A percentile compares a stretch with the other conserved stretches of the same genome.
phyloP scores from a whole-genome alignment of 2,888 invertebrate genomes.

The Torymus auratus region DNA sequence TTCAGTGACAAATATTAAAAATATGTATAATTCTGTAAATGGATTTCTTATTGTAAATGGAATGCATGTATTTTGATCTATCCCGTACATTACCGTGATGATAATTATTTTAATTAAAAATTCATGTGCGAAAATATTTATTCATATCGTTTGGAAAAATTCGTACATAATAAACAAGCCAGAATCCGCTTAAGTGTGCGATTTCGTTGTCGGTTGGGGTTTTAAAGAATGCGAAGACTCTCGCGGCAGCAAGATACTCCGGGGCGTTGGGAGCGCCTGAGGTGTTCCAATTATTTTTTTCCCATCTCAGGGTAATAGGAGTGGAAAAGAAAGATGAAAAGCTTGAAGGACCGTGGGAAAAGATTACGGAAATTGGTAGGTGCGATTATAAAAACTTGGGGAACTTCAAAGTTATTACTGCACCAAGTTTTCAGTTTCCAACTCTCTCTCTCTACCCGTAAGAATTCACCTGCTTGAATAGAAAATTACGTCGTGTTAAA shows the following conservation, averaged over 20 bases:
- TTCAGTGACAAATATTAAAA: no score
- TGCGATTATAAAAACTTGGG: constrained; percentile 37
- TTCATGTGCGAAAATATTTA: no score
- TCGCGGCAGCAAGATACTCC: neutral
- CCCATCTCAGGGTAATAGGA: constrained; percentile 28
- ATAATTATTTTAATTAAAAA: no score
- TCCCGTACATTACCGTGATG: no score
- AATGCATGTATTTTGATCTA: no score
- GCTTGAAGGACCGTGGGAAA: constrained; percentile 39
- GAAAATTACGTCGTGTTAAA: constrained; percentile 41
- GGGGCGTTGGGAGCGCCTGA: constrained; percentile 2
- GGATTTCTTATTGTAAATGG: no score
- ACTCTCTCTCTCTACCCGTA: neutral
- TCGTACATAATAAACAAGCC: neutral
- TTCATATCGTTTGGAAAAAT: neutral
- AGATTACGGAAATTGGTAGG: constrained; percentile 46
- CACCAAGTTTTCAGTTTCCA: constrained; percentile 25
- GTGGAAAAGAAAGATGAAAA: constrained; percentile 31
- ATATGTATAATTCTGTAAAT: no score
- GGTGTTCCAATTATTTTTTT: constrained; percentile 43
- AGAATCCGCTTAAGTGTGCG: neutral
- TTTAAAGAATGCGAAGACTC: constrained; percentile 10
- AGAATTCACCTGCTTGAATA: constrained; percentile 37
- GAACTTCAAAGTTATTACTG: constrained; percentile 33
- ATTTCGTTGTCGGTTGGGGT: neutral